Percentiles rank a stretch among this genome's conserved stretches.
These are phyloP conservation scores for Cottoperca gobio DNA, from an alignment of 2,797 vertebrate genomes.

Conservation along the genomic window DNA sequence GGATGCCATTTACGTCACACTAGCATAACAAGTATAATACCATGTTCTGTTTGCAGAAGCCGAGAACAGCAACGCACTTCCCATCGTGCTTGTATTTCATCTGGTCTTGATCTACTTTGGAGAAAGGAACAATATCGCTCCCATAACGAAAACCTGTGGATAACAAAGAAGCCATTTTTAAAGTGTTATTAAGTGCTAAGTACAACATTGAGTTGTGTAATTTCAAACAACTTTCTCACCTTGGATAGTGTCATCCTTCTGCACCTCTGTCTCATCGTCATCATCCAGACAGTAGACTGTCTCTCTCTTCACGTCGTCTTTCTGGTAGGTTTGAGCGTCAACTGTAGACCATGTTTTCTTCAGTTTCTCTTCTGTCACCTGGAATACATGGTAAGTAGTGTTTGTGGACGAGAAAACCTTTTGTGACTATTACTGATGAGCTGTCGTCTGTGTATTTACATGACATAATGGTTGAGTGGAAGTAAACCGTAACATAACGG, in stretches of 20 bases:
- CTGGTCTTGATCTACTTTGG: conserved; percentile 97
- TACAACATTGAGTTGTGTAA: not conserved
- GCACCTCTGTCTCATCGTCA: conserved; percentile 95
- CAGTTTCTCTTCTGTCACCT: conserved; percentile 90
- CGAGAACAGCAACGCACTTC: conserved; percentile 94
- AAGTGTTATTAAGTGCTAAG: not conserved
- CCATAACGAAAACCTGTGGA: conserved; percentile 93
- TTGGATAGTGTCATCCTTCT: conserved; percentile 92
- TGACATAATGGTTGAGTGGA: too few relatives aligned
- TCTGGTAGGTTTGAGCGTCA: conserved; percentile 89
- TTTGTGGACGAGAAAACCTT: not conserved
- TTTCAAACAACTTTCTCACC: conserved; percentile 76
- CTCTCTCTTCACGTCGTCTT: conserved; percentile 90
- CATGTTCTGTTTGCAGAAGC: conserved; percentile 90
- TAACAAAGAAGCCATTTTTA: not conserved
- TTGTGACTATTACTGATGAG: not conserved
- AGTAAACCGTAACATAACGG: too few relatives aligned
- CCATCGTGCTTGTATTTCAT: conserved; percentile 96
- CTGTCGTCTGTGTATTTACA: not conserved
- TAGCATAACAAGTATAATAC: conserved; percentile 71
- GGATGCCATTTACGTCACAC: not conserved
- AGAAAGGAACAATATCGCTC: conserved; percentile 97
- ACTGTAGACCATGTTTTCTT: conserved; percentile 91
- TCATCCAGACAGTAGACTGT: conserved; percentile 94
- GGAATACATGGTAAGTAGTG: conserved; percentile 21